Base-by-base conservation (phyloP, 2,797 vertebrate species). In the Danio aesculapii region DNA sequence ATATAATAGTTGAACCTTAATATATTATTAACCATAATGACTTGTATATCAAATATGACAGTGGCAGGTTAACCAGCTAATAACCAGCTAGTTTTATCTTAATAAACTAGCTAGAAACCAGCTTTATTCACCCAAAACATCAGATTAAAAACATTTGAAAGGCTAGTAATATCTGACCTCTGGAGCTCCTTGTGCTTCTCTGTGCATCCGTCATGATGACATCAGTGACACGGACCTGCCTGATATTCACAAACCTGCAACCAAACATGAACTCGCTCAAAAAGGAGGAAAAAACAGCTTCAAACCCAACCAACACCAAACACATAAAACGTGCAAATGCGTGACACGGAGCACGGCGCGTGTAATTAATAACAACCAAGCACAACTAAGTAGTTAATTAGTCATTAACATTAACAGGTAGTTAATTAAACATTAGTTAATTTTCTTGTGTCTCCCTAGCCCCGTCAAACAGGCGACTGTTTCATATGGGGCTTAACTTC, bases 171-270 rank as follows among this genome's bases (percentile, higher is more conserved):
- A 9, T 55, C 67, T 84, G n/a, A 86, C 85, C 87, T 81, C 79
- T 69, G 39, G 77, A 74, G 73, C 41, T 87, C 73, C 19, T 75
- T n/a, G 81, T 30, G 67, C 52, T 80, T 73, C 41, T 73, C 46
- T 83, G 81, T 6, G 47, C 9, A n/a, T 87, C 82, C 67, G 79
- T 79, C 83, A 86, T 85, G 10, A 73, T 84, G 17, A 77, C 72
- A 58, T 49, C 71, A 55, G 43, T 17, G n/a, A 17, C 61, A 79
- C 76, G 17, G 19, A 79, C 67, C 44, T n/a, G 46, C 52, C 17
- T 11, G 44, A 47, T 49, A 49, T 16, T 30, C 39, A 47, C 52
- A 77, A 67, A 73, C 57, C 82, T 83, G 44, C 72, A 72, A 52
- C 46, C 39, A 76, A 19, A 82, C 58, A 79, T 2, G 74, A 61